A percentile compares a stretch with the other conserved stretches of the same genome.
Conservation (phyloP, 2,888 invertebrate genomes). For the Phyllotreta cruciferae region DNA sequence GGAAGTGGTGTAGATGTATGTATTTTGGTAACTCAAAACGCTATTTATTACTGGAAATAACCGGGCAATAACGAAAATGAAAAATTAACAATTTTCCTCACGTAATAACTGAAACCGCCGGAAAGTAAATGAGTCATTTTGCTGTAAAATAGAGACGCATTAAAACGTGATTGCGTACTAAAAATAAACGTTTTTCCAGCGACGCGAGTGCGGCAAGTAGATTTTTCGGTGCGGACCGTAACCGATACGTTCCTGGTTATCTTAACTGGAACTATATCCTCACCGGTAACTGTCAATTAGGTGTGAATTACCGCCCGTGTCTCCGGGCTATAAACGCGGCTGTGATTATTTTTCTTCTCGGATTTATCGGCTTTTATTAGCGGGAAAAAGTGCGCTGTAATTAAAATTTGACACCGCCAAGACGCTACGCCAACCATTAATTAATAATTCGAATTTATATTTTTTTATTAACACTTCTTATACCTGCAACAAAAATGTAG, state of each 20-base stretch:
- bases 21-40: neutral
- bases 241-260: conserved; percentile 33
- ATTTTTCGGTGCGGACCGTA: conserved; percentile 14
- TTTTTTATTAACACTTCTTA: conserved; percentile 40
- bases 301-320: conserved; percentile 57
- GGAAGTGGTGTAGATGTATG: too few species aligned
- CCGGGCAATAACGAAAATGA: neutral
- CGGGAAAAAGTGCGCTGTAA: conserved; percentile 36
- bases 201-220: conserved; percentile 25
- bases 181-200: conserved; percentile 20
- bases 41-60: neutral
- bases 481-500: conserved; percentile 51
- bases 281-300: conserved; percentile 60
- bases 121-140: conserved; percentile 16
- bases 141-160: conserved; percentile 12
- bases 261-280: conserved; percentile 55
- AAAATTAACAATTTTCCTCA: conserved; percentile 17
- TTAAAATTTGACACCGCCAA: neutral
- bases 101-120: conserved; percentile 29
- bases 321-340: conserved; percentile 43
- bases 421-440: conserved; percentile 37
- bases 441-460: conserved; percentile 50
- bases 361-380: conserved; percentile 45
- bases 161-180: conserved; percentile 19
- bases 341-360: conserved; percentile 47